A percentile compares a stretch with the other conserved stretches of the same genome.
phyloP scores from a whole-genome alignment of 2,113 vertebrate species.

The Alces alces region DNA sequence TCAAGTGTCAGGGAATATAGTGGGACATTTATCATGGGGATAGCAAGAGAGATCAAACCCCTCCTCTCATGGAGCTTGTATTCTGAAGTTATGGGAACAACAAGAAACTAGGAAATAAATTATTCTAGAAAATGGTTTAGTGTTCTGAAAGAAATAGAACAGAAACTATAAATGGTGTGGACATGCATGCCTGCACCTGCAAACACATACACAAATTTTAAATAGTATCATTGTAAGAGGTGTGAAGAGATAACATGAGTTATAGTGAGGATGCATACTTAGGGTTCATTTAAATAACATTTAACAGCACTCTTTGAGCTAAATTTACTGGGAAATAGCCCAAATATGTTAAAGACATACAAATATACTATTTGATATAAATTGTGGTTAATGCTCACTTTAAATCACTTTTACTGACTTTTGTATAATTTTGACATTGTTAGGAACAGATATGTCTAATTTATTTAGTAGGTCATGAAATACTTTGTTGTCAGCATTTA shows the following conservation, averaged over 20 bases:
- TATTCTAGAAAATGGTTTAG: background rate
- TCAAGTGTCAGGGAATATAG: background rate
- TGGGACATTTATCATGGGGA: no score
- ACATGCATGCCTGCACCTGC: background rate
- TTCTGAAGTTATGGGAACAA: background rate
- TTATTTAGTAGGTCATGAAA: background rate
- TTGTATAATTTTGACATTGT: background rate
- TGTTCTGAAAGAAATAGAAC: background rate
- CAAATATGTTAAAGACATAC: background rate
- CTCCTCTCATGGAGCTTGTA: background rate
- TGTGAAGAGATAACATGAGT: background rate
- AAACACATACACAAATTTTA: background rate
- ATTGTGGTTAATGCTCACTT: background rate
- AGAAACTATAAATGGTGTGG: background rate
- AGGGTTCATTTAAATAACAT: background rate
- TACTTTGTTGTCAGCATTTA: background rate
- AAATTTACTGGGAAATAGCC: background rate
- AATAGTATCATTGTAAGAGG: background rate
- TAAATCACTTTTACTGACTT: background rate
- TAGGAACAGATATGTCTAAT: background rate
- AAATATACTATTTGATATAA: background rate
- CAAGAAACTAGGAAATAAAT: background rate
- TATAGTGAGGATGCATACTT: background rate
- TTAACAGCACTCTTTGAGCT: background rate
- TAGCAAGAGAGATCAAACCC: background rate